phyloP scores from a whole-genome alignment of 2,888 invertebrate species.

The Brachyptera risi region DNA sequence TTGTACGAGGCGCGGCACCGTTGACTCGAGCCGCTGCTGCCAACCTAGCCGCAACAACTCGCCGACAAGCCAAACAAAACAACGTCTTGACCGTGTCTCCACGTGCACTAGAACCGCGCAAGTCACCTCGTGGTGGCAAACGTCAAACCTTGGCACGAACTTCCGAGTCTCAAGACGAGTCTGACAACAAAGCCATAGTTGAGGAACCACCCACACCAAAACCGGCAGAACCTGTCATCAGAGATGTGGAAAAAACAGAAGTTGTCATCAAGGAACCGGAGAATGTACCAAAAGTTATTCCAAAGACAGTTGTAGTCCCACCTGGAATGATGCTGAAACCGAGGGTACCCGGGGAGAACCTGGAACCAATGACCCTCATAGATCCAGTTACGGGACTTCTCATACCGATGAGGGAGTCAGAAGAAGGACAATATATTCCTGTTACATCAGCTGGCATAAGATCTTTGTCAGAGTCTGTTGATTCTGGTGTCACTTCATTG shows the following conservation, averaged over 20 bases:
- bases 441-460: conserved; percentile 38
- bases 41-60: no score
- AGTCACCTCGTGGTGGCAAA: conserved; percentile 29
- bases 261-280: conserved; percentile 23
- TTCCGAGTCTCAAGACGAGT: conserved; percentile 30
- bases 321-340: conserved; percentile 9
- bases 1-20: conserved; percentile 62
- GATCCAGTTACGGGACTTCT: conserved; percentile 72
- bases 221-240: conserved; percentile 28
- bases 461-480: conserved; percentile 10
- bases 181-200: conserved; percentile 17
- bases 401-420: conserved; percentile 64
- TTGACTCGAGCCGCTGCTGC: conserved; percentile 43
- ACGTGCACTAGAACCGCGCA: conserved; percentile 24
- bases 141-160: conserved; percentile 14
- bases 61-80: conserved; percentile 12
- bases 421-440: conserved; percentile 64
- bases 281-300: conserved; percentile 33
- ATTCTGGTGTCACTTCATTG: not conserved
- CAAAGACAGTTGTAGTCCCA: conserved; percentile 1
- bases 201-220: conserved; percentile 35
- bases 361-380: conserved; percentile 62
- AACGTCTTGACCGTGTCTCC: not conserved
- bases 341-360: conserved; percentile 33
- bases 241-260: not conserved